These are phyloP conservation scores for Arothron firmamentum DNA, from an alignment of 2,113 vertebrate species.

Conservation along the genomic window DNA sequence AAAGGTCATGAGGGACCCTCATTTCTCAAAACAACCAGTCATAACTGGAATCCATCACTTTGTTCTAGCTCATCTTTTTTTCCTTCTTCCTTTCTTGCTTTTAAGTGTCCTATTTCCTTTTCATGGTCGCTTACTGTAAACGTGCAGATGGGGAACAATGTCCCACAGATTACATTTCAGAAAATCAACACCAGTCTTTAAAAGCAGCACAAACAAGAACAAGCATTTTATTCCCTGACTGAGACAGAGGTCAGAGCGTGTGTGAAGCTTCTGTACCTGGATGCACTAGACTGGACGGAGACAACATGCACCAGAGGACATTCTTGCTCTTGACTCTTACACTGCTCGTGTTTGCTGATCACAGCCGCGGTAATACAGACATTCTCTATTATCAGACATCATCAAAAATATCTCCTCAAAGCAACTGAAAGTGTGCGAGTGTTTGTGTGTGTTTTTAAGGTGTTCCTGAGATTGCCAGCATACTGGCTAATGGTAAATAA, in stretches of 20 bases:
- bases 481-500: slow-evolving; percentile 17
- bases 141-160: slow-evolving; percentile 19
- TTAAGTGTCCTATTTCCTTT: neutral
- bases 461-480: slow-evolving; percentile 4
- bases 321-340: slow-evolving; percentile 29
- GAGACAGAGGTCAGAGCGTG: neutral
- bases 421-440: neutral
- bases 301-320: slow-evolving; percentile 40
- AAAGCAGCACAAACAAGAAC: slow-evolving; percentile 18
- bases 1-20: neutral
- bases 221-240: neutral
- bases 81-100: slow-evolving; percentile 11
- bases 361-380: slow-evolving; percentile 57
- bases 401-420: neutral
- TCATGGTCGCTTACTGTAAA: slow-evolving; percentile 4
- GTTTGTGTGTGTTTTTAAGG: slow-evolving; percentile 13
- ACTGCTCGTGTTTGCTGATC: slow-evolving; percentile 28
- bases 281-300: neutral
- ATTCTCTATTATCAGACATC: neutral
- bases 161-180: slow-evolving; percentile 13
- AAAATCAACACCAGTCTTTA: slow-evolving; percentile 34
- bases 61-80: neutral
- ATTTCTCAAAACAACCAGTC: neutral
- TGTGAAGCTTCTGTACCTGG: neutral
- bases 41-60: slow-evolving; percentile 8